Percentiles rank a stretch among this genome's conserved stretches.
Conservation (phyloP, 2,888 invertebrate genomes). For the Nomada hirtipes region DNA sequence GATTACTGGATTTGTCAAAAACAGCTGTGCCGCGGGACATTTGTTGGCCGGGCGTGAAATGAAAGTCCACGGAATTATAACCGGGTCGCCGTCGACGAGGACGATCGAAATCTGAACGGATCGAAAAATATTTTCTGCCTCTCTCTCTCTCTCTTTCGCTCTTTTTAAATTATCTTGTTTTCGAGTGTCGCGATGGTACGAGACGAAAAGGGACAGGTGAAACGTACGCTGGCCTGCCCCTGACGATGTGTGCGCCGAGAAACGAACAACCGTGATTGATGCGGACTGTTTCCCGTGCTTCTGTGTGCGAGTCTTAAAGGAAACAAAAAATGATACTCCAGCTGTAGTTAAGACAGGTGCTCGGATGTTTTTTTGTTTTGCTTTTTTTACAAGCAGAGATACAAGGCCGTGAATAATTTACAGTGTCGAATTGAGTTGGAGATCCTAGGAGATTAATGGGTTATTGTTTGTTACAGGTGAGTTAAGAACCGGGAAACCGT, state of each 20-base stretch:
- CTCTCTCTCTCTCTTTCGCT: not conserved
- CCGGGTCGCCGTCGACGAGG: constrained; percentile 5
- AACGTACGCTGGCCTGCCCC: not conserved
- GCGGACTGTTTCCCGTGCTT: not conserved
- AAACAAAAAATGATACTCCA: not conserved
- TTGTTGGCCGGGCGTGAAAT: constrained; percentile 68
- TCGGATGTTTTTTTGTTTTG: not conserved
- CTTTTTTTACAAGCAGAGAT: no score
- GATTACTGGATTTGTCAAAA: constrained; percentile 73
- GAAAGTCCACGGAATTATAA: constrained; percentile 68
- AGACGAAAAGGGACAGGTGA: constrained; percentile 19
- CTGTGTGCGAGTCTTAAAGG: not conserved
- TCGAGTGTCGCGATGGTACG: not conserved
- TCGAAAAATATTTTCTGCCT: constrained; percentile 24
- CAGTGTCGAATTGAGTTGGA: no score
- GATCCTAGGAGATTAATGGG: no score
- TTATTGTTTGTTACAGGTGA: no score
- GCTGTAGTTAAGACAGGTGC: constrained; percentile 11
- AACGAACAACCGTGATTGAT: constrained; percentile 21
- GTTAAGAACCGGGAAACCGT: no score
- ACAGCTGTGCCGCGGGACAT: constrained; percentile 70
- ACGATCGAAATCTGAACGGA: constrained; percentile 32
- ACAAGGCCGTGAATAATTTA: no score
- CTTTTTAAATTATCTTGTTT: constrained; percentile 14
- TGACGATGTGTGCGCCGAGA: not conserved